Evolutionary conservation across 2,797 vertebrate genomes (phyloP).

Genomic region (Chaunax sp.): DNA sequence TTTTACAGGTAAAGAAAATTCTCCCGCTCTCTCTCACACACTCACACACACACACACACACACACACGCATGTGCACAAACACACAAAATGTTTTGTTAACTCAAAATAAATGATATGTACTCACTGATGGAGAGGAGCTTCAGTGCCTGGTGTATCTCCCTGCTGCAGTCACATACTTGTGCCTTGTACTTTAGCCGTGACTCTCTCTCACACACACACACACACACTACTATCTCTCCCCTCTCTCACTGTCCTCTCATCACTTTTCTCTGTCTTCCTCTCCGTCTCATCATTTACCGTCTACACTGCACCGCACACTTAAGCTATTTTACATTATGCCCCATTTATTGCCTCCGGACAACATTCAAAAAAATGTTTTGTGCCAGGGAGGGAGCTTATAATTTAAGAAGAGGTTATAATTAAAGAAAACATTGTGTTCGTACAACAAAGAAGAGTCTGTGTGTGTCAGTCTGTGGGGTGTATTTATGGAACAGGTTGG

Average conservation of each 20-base stretch:
- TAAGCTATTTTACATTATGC: background rate
- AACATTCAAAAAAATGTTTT: too few relatives aligned
- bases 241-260: slow-evolving; percentile 1
- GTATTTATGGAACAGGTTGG: too few relatives aligned
- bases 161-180: slow-evolving; percentile 8
- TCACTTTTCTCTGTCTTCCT: background rate
- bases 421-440: too few relatives aligned
- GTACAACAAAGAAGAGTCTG: too few relatives aligned
- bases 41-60: too few relatives aligned
- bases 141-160: background rate
- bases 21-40: too few relatives aligned
- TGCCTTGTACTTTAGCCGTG: slow-evolving; percentile 6
- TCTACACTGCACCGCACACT: background rate
- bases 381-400: too few relatives aligned
- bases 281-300: background rate
- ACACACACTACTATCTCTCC: background rate
- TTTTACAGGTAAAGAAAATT: background rate
- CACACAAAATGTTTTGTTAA: background rate
- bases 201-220: slow-evolving; percentile 4
- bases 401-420: too few relatives aligned
- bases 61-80: too few relatives aligned
- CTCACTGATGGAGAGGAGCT: slow-evolving; percentile 49
- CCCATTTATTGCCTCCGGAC: too few relatives aligned
- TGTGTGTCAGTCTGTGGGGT: too few relatives aligned
- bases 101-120: slow-evolving; percentile 1